Conservation (phyloP, 2,888 invertebrate species). For the Mactromeris polynyma region DNA sequence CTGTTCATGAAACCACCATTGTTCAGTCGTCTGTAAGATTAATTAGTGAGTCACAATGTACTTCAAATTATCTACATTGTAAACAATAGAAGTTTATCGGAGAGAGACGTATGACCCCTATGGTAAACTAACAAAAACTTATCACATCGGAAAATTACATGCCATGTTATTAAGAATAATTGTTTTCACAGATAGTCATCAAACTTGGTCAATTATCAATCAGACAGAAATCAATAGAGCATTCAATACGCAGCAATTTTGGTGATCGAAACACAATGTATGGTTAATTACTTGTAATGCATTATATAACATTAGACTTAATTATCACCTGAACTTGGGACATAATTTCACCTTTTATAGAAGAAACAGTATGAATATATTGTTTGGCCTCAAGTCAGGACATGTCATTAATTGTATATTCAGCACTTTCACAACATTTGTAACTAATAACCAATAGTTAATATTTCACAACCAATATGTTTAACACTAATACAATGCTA, state of each 20-base stretch:
- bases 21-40: neutral
- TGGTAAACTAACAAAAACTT: neutral
- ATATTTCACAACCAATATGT: no score
- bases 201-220: conserved; percentile 21
- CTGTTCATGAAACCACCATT: neutral
- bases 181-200: conserved; percentile 34
- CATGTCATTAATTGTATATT: no score
- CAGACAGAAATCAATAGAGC: conserved; percentile 1
- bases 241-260: neutral
- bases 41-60: neutral
- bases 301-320: conserved; percentile 20
- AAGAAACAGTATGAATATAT: neutral
- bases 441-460: no score
- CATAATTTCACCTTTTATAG: conserved; percentile 9
- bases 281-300: neutral
- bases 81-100: neutral
- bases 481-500: no score
- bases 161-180: conserved; percentile 27
- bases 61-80: neutral
- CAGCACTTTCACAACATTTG: no score
- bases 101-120: neutral
- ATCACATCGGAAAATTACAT: neutral
- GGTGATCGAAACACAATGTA: neutral
- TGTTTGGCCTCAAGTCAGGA: neutral
- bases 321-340: conserved; percentile 33